Percentiles rank a stretch among this genome's conserved stretches.
Evolutionary conservation across 2,797 vertebrate genomes (phyloP).

Genomic region (Catamblyrhynchus diadema): DNA sequence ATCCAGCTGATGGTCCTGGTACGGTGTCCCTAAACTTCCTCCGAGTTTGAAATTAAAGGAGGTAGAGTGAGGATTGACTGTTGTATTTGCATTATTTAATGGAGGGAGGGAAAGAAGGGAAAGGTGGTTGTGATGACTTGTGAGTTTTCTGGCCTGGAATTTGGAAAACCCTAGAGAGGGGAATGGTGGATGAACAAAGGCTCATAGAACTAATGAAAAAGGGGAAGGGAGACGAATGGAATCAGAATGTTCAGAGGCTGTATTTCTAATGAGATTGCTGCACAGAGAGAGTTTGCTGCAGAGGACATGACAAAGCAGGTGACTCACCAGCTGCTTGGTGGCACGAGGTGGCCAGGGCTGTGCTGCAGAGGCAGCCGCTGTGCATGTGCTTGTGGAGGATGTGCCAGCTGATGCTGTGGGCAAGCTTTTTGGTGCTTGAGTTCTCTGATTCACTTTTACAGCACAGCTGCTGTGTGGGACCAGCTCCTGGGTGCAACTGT

Average conservation of each 20-base stretch:
- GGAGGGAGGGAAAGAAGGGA: background rate
- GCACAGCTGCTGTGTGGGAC: constrained; percentile 70
- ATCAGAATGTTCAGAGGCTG: background rate
- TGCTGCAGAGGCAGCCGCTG: background rate
- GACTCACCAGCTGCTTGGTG: background rate
- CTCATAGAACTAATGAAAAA: background rate
- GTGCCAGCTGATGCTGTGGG: constrained; percentile 29
- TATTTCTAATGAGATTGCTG: background rate
- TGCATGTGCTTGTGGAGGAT: background rate
- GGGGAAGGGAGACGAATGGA: background rate
- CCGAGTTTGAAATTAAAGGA: background rate
- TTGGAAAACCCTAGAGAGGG: background rate
- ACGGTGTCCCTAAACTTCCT: background rate
- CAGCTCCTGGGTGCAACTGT: background rate
- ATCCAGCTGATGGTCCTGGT: background rate
- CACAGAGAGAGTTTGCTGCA: background rate
- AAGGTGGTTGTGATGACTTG: background rate
- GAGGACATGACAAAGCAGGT: background rate
- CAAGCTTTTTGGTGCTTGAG: constrained; percentile 16
- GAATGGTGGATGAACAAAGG: too few species aligned
- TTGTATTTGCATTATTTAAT: rapidly evolving
- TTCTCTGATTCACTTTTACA: constrained; percentile 54
- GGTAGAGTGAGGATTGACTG: background rate
- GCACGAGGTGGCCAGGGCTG: background rate
- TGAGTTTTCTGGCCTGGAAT: background rate